phyloP scores from a whole-genome alignment of 2,888 invertebrate species.

The Bembecia ichneumoniformis region DNA sequence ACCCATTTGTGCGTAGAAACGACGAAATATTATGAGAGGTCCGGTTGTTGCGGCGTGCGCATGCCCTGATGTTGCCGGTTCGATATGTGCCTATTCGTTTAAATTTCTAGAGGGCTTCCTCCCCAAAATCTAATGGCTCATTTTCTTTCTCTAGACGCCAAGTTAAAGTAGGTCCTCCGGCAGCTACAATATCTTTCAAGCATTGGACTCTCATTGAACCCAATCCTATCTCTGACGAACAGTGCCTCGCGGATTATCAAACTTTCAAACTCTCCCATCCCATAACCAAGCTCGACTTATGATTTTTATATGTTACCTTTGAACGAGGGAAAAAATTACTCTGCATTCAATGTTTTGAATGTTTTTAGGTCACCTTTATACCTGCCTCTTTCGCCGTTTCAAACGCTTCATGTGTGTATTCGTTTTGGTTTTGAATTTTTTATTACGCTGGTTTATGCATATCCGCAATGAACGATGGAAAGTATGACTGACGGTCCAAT shows the following conservation, averaged over 20 bases:
- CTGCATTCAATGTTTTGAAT: not conserved
- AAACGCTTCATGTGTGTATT: not conserved
- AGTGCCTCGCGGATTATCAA: slow-evolving; percentile 53
- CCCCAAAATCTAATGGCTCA: slow-evolving; percentile 15
- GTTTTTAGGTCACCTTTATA: not conserved
- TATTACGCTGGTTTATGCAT: not conserved
- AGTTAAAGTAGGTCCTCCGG: slow-evolving; percentile 35
- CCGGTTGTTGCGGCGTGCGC: slow-evolving; percentile 25
- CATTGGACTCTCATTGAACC: slow-evolving; percentile 41
- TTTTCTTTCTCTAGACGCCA: slow-evolving; percentile 25
- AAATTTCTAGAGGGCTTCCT: slow-evolving; percentile 30
- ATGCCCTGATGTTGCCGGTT: slow-evolving; percentile 13
- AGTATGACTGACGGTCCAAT: not conserved
- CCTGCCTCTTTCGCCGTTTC: not conserved
- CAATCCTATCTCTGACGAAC: slow-evolving; percentile 51
- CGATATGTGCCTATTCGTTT: slow-evolving; percentile 14
- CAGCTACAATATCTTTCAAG: slow-evolving; percentile 10
- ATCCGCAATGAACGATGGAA: not conserved
- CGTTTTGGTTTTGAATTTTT: not conserved
- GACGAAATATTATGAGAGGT: slow-evolving; percentile 47
- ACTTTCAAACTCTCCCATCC: slow-evolving; percentile 33
- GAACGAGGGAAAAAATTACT: not conserved
- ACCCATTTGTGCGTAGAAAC: slow-evolving; percentile 45
- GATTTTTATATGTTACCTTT: not conserved
- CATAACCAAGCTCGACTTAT: not conserved